phyloP scores from a whole-genome alignment of 1,140 invertebrate genomes.

The Meteorus sp. region DNA sequence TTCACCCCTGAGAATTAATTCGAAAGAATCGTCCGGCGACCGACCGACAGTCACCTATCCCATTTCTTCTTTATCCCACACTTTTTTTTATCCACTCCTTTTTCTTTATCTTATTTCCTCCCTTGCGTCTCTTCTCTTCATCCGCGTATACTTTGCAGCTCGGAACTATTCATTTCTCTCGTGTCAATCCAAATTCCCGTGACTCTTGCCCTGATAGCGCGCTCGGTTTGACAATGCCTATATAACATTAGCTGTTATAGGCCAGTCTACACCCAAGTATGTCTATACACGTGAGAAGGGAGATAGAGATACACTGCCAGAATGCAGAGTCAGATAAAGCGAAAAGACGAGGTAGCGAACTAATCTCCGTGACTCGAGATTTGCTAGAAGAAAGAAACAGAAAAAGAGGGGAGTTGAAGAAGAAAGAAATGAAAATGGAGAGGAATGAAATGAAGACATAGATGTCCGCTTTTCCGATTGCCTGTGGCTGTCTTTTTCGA shows the following conservation, averaged over 20 bases:
- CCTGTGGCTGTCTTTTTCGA: background rate
- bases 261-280: background rate
- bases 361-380: conserved; percentile 34
- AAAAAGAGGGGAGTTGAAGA: background rate
- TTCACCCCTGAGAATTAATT: conserved; percentile 60
- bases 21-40: conserved; percentile 56
- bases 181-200: conserved; percentile 45
- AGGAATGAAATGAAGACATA: background rate
- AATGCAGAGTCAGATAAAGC: too few species aligned
- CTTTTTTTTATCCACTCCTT: conserved; percentile 18
- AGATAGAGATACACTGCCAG: too few species aligned
- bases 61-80: conserved; percentile 28
- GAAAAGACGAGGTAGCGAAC: conserved; percentile 20
- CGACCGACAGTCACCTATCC: conserved; percentile 42
- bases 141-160: too few species aligned
- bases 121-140: background rate
- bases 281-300: background rate
- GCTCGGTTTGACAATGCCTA: conserved; percentile 27
- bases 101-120: conserved; percentile 2
- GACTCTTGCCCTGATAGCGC: conserved; percentile 42
- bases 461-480: background rate
- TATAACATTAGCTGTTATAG: too few species aligned
- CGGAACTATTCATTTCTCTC: conserved; percentile 15
- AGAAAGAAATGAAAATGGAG: background rate
- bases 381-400: conserved; percentile 9